Conservation (phyloP, 2,113 vertebrate species). For the Quiscalus mexicanus region DNA sequence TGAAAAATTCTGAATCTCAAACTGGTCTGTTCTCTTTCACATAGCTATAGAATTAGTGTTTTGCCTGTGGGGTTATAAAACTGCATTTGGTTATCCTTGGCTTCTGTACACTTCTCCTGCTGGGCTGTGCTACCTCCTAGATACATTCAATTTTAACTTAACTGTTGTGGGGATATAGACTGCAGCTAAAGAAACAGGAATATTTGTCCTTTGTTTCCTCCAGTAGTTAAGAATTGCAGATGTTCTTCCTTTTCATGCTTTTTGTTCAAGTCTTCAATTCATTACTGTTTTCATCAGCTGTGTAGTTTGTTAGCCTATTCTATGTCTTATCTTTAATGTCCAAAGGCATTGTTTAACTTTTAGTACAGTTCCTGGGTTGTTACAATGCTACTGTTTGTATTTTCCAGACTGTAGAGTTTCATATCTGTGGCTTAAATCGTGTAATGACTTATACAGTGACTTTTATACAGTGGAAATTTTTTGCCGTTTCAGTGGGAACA, state of each 20-base stretch:
- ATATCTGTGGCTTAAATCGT: slow-evolving; percentile 27
- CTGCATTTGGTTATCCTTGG: not conserved
- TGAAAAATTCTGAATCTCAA: not conserved
- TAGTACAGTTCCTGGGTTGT: slow-evolving; percentile 49
- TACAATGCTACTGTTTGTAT: slow-evolving; percentile 51
- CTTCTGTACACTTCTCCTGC: not conserved
- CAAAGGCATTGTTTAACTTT: slow-evolving; percentile 62
- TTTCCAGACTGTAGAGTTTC: slow-evolving; percentile 22
- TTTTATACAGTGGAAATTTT: slow-evolving; percentile 32
- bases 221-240: slow-evolving; percentile 49
- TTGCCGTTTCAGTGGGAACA: not conserved
- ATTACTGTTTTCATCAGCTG: slow-evolving; percentile 58
- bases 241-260: slow-evolving; percentile 57
- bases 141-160: not conserved
- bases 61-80: not conserved
- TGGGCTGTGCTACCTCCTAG: not conserved
- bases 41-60: not conserved
- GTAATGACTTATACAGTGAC: slow-evolving; percentile 37
- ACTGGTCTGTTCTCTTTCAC: not conserved
- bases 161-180: not conserved
- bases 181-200: slow-evolving; percentile 36
- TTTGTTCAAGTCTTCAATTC: slow-evolving; percentile 56
- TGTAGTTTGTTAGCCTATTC: slow-evolving; percentile 57
- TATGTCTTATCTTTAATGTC: slow-evolving; percentile 53
- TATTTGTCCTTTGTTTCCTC: slow-evolving; percentile 52